These are phyloP conservation scores for Lutjanus argentimaculatus DNA, from an alignment of 2,797 vertebrate species.

Conservation along the genomic window DNA sequence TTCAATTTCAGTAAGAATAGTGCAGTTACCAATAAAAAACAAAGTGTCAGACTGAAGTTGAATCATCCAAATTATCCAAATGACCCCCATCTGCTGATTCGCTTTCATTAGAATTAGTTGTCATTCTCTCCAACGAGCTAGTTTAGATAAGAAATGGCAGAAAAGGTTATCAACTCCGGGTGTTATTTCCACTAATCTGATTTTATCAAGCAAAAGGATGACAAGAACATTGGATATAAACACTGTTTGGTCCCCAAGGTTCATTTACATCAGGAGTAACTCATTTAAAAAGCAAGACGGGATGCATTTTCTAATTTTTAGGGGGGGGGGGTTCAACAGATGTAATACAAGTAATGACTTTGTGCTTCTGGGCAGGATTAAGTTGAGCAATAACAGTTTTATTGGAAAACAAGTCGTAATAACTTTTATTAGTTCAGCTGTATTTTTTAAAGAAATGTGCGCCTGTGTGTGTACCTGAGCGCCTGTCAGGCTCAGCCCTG, in stretches of 20 bases:
- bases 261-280: constrained; percentile 52
- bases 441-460: constrained; percentile 3
- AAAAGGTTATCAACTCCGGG: constrained; percentile 67
- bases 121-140: constrained; percentile 74
- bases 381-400: constrained; percentile 26
- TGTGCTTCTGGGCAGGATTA: constrained; percentile 46
- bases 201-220: constrained; percentile 59
- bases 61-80: constrained; percentile 77
- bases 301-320: constrained; percentile 49
- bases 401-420: constrained; percentile 20
- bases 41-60: constrained; percentile 75
- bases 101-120: constrained; percentile 74
- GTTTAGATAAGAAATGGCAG: constrained; percentile 74
- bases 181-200: constrained; percentile 57
- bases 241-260: constrained; percentile 51
- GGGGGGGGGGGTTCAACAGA: constrained; percentile 21
- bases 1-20: constrained; percentile 70
- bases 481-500: constrained; percentile 89
- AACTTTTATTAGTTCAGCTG: constrained; percentile 8
- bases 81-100: constrained; percentile 76
- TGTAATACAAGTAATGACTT: constrained; percentile 39
- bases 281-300: constrained; percentile 43
- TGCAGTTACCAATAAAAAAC: constrained; percentile 73
- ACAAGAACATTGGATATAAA: constrained; percentile 60
- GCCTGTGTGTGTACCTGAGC: constrained; percentile 67